Evolutionary conservation across 2,888 invertebrate species (phyloP), one percentile per base, ranked within the genome.

Genomic region (Zaprionus lineosus): DNA sequence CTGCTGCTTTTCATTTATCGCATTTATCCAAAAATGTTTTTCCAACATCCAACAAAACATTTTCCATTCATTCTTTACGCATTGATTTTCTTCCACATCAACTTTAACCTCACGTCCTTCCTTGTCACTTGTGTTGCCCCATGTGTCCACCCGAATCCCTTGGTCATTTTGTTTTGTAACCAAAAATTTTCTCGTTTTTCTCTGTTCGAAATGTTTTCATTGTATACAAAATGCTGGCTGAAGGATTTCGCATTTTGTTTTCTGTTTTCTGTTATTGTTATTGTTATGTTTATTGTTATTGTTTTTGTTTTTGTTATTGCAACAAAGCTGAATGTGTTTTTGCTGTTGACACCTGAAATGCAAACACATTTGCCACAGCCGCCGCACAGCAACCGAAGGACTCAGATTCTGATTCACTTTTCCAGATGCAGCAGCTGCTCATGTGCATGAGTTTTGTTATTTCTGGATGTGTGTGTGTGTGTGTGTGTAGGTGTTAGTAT

Each of bases 291-390:
- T 63, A 47, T 46, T 72, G 41, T 53, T 58, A n/a, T 18, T 43
- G 61, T 31, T 53, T 26, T 69, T 71, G 71, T 72, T 72, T 37
- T 72, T 81, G 84, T 78, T 78, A 73, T 76, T 75, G 73, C 70
- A 78, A 76, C 77, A 78, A 83, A 83, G 77, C 84, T 70, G 73
- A 62, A 79, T 78, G 78, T 75, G 77, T 77, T 84, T 74, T 84
- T 81, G 75, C 74, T 78, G 84, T 78, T 78, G 77, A 78, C 77
- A 78, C 77, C 77, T 78, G 76, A 75, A 77, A 79, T 68, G 81
- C 79, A 83, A 77, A 77, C 81, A 77, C 83, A 72, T 62, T 76
- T 75, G 74, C 78, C 74, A 75, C 82, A 73, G 74, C 69, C 60
- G 82, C 74, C 74, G 77, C 74, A 74, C 76, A 71, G 53, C 76